Base-by-base conservation (phyloP, 2,888 invertebrate species). In the Dynastes hyllus region DNA sequence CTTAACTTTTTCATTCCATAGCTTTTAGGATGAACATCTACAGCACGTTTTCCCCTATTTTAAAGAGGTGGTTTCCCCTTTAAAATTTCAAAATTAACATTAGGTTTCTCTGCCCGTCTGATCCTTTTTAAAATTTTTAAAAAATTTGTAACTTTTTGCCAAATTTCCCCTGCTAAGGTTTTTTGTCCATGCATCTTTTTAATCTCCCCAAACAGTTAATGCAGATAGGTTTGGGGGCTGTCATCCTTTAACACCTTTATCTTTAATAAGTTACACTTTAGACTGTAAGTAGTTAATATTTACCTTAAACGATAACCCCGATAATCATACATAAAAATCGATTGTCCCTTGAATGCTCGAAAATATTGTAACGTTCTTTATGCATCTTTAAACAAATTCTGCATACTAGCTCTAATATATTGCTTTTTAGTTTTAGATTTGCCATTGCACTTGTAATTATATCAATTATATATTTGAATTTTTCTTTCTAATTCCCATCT, bases 301-400 rank as follows among this genome's bases (percentile, higher is more conserved):
- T 66, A 66, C 66, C 40, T 40, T 37, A 66, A 40, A n/a, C 6
- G n/a, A 37, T 16, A 2, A 37, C n/a, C 3, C 53, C 67, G 0
- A 16, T 45, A 50, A 37, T 8, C 66, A 66, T 66, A 40, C n/a
- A n/a, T 5, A 40, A 1, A 16, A 66, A n/a, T 5, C 6, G 11
- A n/a, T n/a, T 40, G 37, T 40, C n/a, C 6, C 40, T 4, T 13
- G 37, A 66, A 16, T 66, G 13, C 37, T 66, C 40, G 4, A 66
- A 66, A 2, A 66, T 40, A 16, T 45, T 66, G n/a, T 40, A 66
- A 1, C 66, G 66, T 6, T 16, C 66, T n/a, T 50, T 67, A 22
- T 50, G 16, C 67, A 69, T 69, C 11, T 69, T 69, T 22, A 69
- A 1, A 11, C 50, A 50, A 22, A 37, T 50, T 50, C 67, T 45